Evolutionary conservation across 2,888 invertebrate species (phyloP).

Genomic region (Rotaria macrura): DNA sequence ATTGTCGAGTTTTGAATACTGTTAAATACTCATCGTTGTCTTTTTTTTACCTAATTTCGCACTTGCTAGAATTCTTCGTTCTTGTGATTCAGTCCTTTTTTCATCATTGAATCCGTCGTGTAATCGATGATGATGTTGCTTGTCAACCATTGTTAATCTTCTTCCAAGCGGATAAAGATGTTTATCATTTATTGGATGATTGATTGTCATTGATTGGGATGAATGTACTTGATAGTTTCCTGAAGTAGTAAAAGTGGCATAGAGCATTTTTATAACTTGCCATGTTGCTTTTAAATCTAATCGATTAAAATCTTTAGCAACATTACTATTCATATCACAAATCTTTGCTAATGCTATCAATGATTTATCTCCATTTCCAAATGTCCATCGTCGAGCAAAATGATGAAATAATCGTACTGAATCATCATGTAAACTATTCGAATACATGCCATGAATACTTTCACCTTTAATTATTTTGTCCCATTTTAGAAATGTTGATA

Average conservation of each 20-base stretch:
- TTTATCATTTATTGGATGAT: neutral
- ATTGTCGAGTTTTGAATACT: too few species aligned
- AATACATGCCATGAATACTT: neutral
- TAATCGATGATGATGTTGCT: neutral
- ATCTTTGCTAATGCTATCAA: neutral
- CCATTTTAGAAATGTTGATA: neutral
- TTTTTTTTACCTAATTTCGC: neutral
- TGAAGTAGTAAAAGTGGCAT: neutral
- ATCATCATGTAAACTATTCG: neutral
- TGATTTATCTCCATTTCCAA: neutral
- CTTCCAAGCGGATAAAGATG: neutral
- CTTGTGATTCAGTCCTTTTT: neutral
- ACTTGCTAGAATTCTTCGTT: neutral
- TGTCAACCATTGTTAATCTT: neutral
- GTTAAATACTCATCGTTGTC: too few species aligned
- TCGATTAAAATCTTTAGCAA: neutral
- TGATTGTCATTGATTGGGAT: neutral
- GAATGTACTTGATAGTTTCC: neutral
- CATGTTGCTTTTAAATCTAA: constrained; percentile 4
- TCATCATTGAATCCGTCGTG: neutral
- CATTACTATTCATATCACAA: neutral
- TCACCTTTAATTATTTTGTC: neutral
- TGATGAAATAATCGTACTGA: neutral
- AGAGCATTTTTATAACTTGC: neutral
- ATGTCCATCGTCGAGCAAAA: neutral